phyloP scores from a whole-genome alignment of 2,797 vertebrate genomes.

The Cetoscarus ocellatus region DNA sequence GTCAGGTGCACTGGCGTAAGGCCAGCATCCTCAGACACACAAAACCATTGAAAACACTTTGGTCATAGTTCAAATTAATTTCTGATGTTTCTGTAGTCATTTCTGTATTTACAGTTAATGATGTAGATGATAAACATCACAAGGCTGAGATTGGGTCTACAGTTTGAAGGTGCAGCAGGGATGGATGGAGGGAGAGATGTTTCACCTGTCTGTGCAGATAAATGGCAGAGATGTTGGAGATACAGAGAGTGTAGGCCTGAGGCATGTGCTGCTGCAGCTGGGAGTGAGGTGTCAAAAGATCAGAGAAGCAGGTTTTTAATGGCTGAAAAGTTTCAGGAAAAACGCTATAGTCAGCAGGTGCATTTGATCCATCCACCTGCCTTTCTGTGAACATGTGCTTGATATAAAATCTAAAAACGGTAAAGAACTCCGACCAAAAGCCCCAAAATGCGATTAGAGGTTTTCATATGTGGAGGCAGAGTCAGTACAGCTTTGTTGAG shows the following conservation, averaged over 20 bases:
- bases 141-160: neutral
- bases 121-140: conserved; percentile 4
- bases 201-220: neutral
- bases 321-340: neutral
- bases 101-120: conserved; percentile 5
- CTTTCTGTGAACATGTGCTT: too few species aligned
- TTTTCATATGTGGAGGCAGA: too few species aligned
- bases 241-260: neutral
- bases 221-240: conserved; percentile 17
- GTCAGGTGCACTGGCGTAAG: conserved; percentile 45
- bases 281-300: neutral
- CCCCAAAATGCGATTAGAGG: too few species aligned
- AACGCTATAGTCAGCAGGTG: neutral
- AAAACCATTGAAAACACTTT: neutral
- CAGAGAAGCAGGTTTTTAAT: neutral
- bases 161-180: neutral
- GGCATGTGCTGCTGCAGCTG: conserved; percentile 1
- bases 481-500: too few species aligned
- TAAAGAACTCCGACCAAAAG: too few species aligned
- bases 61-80: conserved; percentile 4
- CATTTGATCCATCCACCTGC: neutral
- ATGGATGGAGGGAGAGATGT: neutral
- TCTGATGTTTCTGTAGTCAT: neutral
- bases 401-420: too few species aligned
- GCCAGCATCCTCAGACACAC: conserved; percentile 23